Conservation (phyloP, 2,797 vertebrate species). For the Lates japonicus region DNA sequence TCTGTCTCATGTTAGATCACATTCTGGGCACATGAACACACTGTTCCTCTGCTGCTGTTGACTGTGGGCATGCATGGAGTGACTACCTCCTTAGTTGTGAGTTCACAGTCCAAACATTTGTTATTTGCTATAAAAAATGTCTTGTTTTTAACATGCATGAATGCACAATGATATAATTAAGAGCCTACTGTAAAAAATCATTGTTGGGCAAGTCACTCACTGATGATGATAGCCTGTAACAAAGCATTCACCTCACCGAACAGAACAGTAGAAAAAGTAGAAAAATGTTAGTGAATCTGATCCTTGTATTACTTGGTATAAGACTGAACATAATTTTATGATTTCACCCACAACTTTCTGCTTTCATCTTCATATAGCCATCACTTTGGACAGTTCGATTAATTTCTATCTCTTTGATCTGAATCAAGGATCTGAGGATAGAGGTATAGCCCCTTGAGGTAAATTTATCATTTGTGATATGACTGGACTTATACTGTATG, state of each 20-base stretch:
- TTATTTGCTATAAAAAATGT: neutral
- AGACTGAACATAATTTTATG: neutral
- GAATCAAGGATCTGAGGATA: neutral
- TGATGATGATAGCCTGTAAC: neutral
- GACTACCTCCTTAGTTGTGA: neutral
- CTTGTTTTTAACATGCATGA: neutral
- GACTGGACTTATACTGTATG: neutral
- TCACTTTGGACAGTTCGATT: neutral
- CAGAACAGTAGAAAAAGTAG: neutral
- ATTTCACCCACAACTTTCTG: neutral
- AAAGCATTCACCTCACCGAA: neutral
- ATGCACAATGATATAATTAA: neutral
- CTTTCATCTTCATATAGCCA: neutral
- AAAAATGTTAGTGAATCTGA: neutral
- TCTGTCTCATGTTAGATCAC: slow-evolving; percentile 3
- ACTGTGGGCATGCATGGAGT: neutral
- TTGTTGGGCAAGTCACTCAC: neutral
- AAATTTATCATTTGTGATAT: neutral
- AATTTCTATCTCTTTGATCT: neutral
- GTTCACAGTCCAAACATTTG: neutral
- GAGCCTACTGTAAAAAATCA: neutral
- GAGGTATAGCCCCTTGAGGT: neutral
- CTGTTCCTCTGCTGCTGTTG: slow-evolving; percentile 2
- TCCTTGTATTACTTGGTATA: neutral
- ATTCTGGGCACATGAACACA: neutral